Percentiles rank a stretch among this genome's conserved stretches.
Evolutionary conservation across 2,113 vertebrate genomes (phyloP).

Genomic region (Fregata magnificens): DNA sequence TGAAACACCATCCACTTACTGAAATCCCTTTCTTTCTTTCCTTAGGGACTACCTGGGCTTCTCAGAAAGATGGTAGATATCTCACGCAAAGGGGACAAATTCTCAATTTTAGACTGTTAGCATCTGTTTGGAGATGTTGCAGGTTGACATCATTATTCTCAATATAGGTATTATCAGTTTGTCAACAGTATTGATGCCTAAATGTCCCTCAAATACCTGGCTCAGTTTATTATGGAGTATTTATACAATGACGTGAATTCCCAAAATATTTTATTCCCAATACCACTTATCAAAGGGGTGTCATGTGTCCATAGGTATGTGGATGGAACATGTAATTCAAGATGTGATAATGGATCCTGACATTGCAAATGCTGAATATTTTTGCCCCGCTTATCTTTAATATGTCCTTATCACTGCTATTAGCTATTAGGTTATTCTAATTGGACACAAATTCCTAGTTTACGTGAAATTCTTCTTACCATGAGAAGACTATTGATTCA

Average conservation of each 20-base stretch:
- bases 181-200: neutral
- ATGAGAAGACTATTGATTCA: neutral
- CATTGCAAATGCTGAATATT: neutral
- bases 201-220: neutral
- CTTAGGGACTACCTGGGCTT: neutral
- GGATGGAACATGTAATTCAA: neutral
- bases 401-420: neutral
- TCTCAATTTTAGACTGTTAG: neutral
- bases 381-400: neutral
- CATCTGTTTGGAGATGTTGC: neutral
- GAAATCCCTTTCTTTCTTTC: neutral
- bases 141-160: neutral
- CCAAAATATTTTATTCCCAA: neutral
- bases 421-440: neutral
- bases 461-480: neutral
- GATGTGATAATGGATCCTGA: neutral
- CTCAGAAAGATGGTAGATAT: neutral
- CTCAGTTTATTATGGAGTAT: neutral
- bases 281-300: neutral
- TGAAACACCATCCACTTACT: neutral
- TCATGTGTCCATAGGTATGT: neutral
- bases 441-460: neutral
- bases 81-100: neutral
- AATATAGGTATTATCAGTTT: neutral
- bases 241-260: neutral